A percentile compares a stretch with the other conserved stretches of the same genome.
phyloP scores from a whole-genome alignment of 1,140 invertebrate genomes.

The Himalopsyche phryganea region DNA sequence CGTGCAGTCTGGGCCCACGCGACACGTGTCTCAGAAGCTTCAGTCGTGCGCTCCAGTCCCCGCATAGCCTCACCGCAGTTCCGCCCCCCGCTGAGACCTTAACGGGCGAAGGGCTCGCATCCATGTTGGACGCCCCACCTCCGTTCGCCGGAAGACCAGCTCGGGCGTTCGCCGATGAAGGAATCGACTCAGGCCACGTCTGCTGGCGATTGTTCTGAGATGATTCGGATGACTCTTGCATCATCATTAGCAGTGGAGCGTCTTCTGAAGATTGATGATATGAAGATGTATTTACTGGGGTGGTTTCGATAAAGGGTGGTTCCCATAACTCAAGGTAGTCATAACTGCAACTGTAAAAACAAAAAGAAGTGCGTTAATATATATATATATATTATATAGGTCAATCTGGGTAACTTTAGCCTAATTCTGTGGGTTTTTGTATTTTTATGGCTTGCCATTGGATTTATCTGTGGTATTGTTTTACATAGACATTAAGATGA shows the following conservation, averaged over 20 bases:
- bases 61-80: slow-evolving; percentile 55
- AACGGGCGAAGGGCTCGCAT: too few relatives aligned
- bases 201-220: too few relatives aligned
- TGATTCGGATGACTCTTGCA: too few relatives aligned
- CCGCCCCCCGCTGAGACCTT: background rate
- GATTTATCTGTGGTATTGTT: too few relatives aligned
- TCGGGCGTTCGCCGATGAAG: background rate
- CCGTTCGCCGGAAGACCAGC: background rate
- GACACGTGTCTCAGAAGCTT: slow-evolving; percentile 67
- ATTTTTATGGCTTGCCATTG: too few relatives aligned
- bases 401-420: too few relatives aligned
- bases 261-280: background rate
- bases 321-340: slow-evolving; percentile 66
- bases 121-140: too few relatives aligned
- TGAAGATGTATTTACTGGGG: slow-evolving; percentile 7
- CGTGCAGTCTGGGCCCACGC: slow-evolving; percentile 49
- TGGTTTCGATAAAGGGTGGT: slow-evolving; percentile 16
- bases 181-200: background rate
- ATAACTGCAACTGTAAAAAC: slow-evolving; percentile 62
- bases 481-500: too few relatives aligned
- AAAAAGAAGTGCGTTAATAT: slow-evolving; percentile 1
- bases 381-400: too few relatives aligned
- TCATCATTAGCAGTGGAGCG: too few relatives aligned
- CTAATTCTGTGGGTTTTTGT: too few relatives aligned
- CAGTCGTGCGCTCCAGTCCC: slow-evolving; percentile 68